phyloP scores from a whole-genome alignment of 2,113 vertebrate genomes.

The Phalacrocorax carbo region DNA sequence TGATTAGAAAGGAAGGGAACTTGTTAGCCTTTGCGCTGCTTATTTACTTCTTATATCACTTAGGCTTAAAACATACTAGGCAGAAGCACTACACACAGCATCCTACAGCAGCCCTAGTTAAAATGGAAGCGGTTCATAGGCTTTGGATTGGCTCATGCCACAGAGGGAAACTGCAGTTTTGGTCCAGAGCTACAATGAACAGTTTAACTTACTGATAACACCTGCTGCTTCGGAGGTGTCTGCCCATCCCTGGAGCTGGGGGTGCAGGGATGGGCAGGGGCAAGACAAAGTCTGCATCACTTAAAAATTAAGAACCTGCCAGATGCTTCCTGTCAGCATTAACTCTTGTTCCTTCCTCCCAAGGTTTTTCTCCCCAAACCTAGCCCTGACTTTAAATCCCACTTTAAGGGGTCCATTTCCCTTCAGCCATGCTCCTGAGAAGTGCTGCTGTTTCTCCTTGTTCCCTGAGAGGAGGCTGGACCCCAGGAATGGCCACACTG shows the following conservation, averaged over 20 bases:
- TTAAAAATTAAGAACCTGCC: neutral
- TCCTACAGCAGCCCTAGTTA: fast-evolving
- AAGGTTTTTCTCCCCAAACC: neutral
- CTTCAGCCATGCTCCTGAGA: neutral
- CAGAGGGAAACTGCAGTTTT: neutral
- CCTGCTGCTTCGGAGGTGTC: neutral
- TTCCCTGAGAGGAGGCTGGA: neutral
- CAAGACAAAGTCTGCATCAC: neutral
- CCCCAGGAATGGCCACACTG: neutral
- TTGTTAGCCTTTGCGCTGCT: neutral
- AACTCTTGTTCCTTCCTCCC: neutral
- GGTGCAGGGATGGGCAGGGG: fast-evolving
- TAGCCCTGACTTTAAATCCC: neutral
- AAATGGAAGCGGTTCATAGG: neutral
- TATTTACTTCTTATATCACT: neutral
- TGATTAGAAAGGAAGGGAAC: neutral
- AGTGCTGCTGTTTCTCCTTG: neutral
- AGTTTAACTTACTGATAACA: neutral
- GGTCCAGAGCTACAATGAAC: neutral
- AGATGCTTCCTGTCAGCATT: neutral
- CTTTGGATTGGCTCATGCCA: neutral
- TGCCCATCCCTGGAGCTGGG: neutral
- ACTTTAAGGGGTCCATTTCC: neutral
- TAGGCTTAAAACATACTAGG: neutral
- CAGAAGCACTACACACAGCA: neutral